These are phyloP conservation scores for Griposia aprilina DNA, from an alignment of 2,888 invertebrate species.

Conservation along the genomic window DNA sequence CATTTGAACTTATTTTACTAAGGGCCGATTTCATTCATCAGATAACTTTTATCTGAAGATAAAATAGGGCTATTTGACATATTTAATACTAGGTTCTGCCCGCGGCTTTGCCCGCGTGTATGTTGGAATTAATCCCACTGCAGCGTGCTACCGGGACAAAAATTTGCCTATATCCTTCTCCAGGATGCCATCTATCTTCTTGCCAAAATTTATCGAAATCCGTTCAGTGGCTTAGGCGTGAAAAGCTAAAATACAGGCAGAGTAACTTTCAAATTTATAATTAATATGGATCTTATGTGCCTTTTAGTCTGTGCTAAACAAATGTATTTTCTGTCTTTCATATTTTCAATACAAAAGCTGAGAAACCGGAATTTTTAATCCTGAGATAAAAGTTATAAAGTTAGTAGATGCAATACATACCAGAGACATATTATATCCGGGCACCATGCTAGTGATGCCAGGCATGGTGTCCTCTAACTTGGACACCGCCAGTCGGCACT, in stretches of 20 bases:
- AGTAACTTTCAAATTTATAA: too few relatives aligned
- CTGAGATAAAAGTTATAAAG: not conserved
- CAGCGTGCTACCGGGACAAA: too few relatives aligned
- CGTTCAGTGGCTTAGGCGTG: too few relatives aligned
- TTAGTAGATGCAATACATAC: conserved; percentile 63
- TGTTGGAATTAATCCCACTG: too few relatives aligned
- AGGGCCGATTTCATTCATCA: too few relatives aligned
- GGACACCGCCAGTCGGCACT: conserved; percentile 86
- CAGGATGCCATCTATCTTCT: too few relatives aligned
- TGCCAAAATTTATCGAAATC: too few relatives aligned
- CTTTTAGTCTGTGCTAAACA: not conserved
- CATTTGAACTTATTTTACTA: not conserved
- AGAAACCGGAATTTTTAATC: not conserved
- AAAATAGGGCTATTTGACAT: not conserved
- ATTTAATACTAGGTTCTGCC: not conserved
- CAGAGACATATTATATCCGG: conserved; percentile 77
- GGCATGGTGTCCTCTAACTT: conserved; percentile 86
- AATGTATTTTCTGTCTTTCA: not conserved
- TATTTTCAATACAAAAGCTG: not conserved
- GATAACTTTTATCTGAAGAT: too few relatives aligned
- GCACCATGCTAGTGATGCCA: conserved; percentile 85
- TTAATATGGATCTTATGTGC: not conserved
- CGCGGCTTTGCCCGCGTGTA: too few relatives aligned
- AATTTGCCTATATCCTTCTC: too few relatives aligned
- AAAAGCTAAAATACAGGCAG: too few relatives aligned